phyloP scores from a whole-genome alignment of 2,888 invertebrate genomes.

The Agrochola lychnidis region DNA sequence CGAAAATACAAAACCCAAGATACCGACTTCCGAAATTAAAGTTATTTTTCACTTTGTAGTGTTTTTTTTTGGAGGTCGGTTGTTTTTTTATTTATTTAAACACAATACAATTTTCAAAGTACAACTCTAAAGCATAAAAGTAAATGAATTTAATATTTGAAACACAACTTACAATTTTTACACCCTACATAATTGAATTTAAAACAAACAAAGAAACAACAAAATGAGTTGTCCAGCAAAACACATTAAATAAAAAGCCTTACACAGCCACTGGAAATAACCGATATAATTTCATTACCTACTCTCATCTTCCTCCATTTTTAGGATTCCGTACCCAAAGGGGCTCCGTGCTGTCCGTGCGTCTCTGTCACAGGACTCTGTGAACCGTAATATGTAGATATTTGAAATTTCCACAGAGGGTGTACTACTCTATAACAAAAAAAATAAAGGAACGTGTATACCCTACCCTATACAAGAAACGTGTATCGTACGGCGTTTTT shows the following conservation, averaged over 20 bases:
- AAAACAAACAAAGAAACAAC: conserved; percentile 15
- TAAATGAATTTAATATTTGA: neutral
- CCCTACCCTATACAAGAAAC: too few species aligned
- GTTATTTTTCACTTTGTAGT: too few species aligned
- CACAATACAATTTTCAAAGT: too few species aligned
- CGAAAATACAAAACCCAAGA: too few species aligned
- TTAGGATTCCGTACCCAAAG: neutral
- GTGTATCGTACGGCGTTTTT: too few species aligned
- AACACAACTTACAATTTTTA: conserved; percentile 7
- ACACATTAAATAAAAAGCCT: conserved; percentile 1
- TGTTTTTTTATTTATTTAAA: too few species aligned
- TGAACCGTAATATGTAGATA: neutral
- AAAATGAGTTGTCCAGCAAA: conserved; percentile 2
- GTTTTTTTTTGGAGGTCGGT: too few species aligned
- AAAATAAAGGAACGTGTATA: too few species aligned
- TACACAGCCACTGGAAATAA: conserved; percentile 10
- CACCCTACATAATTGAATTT: neutral
- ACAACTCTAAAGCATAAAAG: too few species aligned
- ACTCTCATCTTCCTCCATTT: conserved; percentile 42
- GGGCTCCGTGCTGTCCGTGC: neutral
- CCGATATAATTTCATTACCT: conserved; percentile 63
- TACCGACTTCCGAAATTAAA: too few species aligned
- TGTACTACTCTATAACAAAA: neutral
- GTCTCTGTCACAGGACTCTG: neutral
- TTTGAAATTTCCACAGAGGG: neutral